Base-by-base conservation (phyloP, 1,140 invertebrate species). In the Riptortus pedestris region DNA sequence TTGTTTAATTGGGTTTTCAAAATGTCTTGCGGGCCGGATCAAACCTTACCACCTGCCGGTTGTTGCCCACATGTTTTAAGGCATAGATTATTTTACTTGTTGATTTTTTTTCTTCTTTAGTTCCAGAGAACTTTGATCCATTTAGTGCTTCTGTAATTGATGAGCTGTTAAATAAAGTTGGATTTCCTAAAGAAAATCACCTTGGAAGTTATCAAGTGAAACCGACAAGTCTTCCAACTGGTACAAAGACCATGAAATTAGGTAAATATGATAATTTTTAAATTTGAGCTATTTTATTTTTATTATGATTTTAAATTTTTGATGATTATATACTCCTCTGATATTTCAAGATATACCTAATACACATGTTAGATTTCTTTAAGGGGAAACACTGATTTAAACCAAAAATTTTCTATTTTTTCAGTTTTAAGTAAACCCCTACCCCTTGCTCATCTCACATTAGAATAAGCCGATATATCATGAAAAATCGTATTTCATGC, bases 201-300 rank as follows among this genome's bases (percentile, higher is more conserved):
- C 18, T 61, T 1, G 11, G 38, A 1, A 27, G 43, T 22, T 60
- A 48, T 18, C 24, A 27, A 20, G 12, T 18, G 26, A 64, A 22
- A 18, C 27, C 20, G 55, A 59, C 14, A 1, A 62, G 12, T 47
- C 66, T 22, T 24, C 33, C 65, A 28, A 52, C 48, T 66, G 27
- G 38, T 31, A 62, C 52, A 51, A 31, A 66, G 43, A 63, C 20
- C 5, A 28, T 69, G n/a, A 66, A 64, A 64, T 29, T 71, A 57
- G 70, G 70, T 71, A 62, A 64, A 43, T 59, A 24, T 47, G 16
- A 38, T 27, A 24, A 4, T 24, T 55, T 2, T 1, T 16, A 47
- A 47, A 20, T 9, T 20, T 47, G 16, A 3, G 11, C 45, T n/a
- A 20, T 47, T 18, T 2, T 47, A 20, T 47, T 3, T n/a, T 47